Evolutionary conservation across 2,888 invertebrate genomes (phyloP), one percentile per base, ranked within the genome.

Genomic region (Spilarctia lutea): DNA sequence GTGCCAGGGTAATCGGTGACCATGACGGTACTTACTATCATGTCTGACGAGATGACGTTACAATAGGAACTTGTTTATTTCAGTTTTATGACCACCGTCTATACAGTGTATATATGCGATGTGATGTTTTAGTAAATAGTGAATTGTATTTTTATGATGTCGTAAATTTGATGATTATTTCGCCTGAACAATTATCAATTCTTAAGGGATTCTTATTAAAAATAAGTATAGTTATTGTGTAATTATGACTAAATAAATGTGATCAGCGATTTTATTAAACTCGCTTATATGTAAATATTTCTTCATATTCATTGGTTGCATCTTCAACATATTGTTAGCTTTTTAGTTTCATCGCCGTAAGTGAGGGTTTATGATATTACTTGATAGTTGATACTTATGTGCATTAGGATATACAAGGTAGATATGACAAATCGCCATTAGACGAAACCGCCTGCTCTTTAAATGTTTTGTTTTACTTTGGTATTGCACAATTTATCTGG

Each of bases 1-100:
- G 0, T 92, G 93, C 76, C 91, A 93, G 75, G 87, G 89, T 30
- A 83, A 81, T 39, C 88, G 94, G 91, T 94, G 94, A 95, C 92
- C 77, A 18, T 35, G 39, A 66, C 35, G 69, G 1, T 6, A 6
- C 7, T 56, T 33, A 8, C 20, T 68, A 30, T 33, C 30, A 8
- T 7, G n/a, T 24, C 24, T 33, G 16, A 33, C 48, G 18, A n/a
- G 18, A 42, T 63, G 45, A 45, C 8, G 45, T 42, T 35, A 48
- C 68, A 48, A 48, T 3, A 42, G 16, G 30, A 45, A 45, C 67
- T 42, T 13, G n/a, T n/a, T n/a, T n/a, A 1, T 18, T 63, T 18
- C 18, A 6, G 30, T 63, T 18, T 63, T n/a, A 63, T 45, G 42
- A 45, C 45, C 45, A 18, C 27, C 16, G n/a, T 45, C n/a, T 11